Evolutionary conservation across 2,888 invertebrate genomes (phyloP).

Genomic region (Boloria euphrosyne): DNA sequence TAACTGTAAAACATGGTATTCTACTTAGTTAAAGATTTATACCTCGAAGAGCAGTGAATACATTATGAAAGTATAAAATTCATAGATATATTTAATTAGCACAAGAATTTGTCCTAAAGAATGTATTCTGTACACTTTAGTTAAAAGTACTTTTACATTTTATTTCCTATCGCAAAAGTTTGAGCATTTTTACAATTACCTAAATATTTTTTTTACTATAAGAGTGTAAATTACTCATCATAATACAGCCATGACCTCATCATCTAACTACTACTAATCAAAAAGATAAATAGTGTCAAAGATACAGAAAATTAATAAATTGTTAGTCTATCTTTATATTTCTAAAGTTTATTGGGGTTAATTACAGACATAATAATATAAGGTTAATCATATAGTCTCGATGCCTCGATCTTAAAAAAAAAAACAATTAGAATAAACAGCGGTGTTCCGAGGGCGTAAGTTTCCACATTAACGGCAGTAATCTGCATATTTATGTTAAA

Average conservation of each 20-base stretch:
- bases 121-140: no score
- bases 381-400: not conserved
- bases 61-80: not conserved
- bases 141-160: no score
- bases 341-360: not conserved
- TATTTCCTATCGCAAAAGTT: no score
- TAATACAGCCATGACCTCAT: no score
- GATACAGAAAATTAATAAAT: no score
- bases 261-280: no score
- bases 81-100: not conserved
- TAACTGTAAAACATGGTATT: slow-evolving; percentile 6
- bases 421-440: slow-evolving; percentile 13
- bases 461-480: not conserved
- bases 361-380: no score
- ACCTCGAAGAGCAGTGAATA: not conserved
- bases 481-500: slow-evolving; percentile 30
- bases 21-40: not conserved
- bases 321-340: not conserved
- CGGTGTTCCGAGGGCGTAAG: not conserved
- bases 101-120: not conserved
- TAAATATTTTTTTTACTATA: no score
- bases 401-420: slow-evolving; percentile 9
- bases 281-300: no score
- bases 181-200: no score
- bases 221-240: no score